Evolutionary conservation across 2,113 vertebrate genomes (phyloP), one percentile per base, ranked within the genome.

Genomic region (Ardeotis arabs): DNA sequence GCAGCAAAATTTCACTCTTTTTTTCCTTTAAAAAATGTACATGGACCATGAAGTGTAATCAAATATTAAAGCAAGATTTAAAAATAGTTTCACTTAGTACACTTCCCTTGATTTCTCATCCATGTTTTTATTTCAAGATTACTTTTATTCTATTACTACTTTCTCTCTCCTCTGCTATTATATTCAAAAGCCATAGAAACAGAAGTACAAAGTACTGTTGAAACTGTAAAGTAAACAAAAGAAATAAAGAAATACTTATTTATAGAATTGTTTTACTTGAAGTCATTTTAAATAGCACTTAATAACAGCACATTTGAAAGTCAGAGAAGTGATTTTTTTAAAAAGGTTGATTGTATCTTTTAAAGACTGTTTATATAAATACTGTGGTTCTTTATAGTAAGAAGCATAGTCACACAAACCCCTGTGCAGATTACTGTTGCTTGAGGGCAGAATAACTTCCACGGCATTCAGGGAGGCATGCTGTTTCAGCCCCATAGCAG

Each of bases 51-150:
- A 96, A 85, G 47, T 83, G 14, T 83, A 84, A 89, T 87, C 75
- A 91, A 91, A 89, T 95, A 93, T 76, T 93, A 64, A 94, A 94
- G 20, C 59, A 83, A 86, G 35, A 87, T 41, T 89, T 87, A 84
- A 95, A 95, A 95, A 89, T 95, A 87, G 41, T 87, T 77, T 77
- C 59, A 47, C 11, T 81, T 66, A 66, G 44, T 82, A 20, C 47
- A 50, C 18, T 92, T 91, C 53, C 49, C 45, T 91, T 82, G 73
- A 84, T 92, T 28, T 69, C 23, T 74, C 88, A 5, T 45, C 69
- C 4, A 1, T 50, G 31, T 82, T 92, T 87, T 91, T 85, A 49
- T 60, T 85, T 89, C 76, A 79, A 77, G 35, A 41, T 79, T 67
- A 68, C 56, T 87, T 87, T 82, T 75, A 21, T 73, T 78, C 52